phyloP scores from a whole-genome alignment of 1,140 invertebrate genomes.

The Atta cephalotes region DNA sequence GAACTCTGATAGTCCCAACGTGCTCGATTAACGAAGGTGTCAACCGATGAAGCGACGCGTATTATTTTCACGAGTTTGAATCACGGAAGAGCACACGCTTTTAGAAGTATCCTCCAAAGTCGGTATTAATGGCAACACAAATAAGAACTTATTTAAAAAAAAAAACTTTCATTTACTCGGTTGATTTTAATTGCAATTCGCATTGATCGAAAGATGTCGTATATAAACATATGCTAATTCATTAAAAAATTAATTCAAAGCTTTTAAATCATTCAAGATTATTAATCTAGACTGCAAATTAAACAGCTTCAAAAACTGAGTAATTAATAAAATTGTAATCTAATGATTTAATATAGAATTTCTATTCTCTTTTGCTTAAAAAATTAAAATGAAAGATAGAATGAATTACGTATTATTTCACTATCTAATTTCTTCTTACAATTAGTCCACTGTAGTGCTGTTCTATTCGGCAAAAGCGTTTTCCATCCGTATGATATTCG shows the following conservation, averaged over 20 bases:
- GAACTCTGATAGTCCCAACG: slow-evolving; percentile 77
- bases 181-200: not conserved
- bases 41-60: slow-evolving; percentile 72
- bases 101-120: not conserved
- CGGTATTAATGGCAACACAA: not conserved
- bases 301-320: not conserved
- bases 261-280: not conserved
- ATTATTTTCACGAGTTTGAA: slow-evolving; percentile 51
- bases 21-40: slow-evolving; percentile 80
- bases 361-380: not conserved
- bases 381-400: not conserved
- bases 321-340: not conserved
- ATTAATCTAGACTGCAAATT: not conserved
- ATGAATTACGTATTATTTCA: not conserved
- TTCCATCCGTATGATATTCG: slow-evolving; percentile 11
- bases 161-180: not conserved
- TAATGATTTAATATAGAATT: not conserved
- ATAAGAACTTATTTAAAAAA: not conserved
- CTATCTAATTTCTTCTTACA: not conserved
- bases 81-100: not conserved
- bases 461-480: slow-evolving; percentile 9
- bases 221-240: not conserved
- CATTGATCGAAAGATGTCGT: not conserved
- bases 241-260: slow-evolving; percentile 12
- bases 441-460: not conserved